Base-by-base conservation (phyloP, 2,888 invertebrate species). In the Epirrita christyi region DNA sequence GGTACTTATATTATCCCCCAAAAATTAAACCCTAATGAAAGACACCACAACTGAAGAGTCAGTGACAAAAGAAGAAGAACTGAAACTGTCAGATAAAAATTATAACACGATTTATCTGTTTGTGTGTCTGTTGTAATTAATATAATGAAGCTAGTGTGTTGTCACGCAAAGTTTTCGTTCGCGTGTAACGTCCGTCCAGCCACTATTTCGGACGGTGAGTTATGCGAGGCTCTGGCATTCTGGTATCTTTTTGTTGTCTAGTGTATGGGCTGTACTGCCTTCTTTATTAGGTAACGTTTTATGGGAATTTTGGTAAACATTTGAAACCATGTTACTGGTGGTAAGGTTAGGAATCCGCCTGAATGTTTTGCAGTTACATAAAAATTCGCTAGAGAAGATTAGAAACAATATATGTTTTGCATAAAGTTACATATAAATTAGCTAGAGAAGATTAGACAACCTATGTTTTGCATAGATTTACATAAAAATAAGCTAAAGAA, bases 141-240 rank as follows among this genome's bases (percentile, higher is more conserved):
- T 92, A 85, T 91, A 86, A 89, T 89, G 88, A 89, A 85, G 82
- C 77, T n/a, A 75, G 77, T 74, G 73, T 77, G 69, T 73, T 71
- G 74, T 73, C 88, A 89, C 86, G 88, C 86, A 75, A 89, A 82
- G 70, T 82, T 85, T 81, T 83, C 78, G 78, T 77, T 86, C 83
- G 85, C 86, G 85, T 86, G 87, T 67, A 51, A 71, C 70, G 76
- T 78, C 78, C 76, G 76, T 78, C 78, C 76, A 71, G 69, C 69
- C 70, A 59, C 79, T 79, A 81, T 85, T 86, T 85, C 63, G 78
- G 81, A 71, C 76, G 70, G 73, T 78, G 75, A 83, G 80, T 80
- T 83, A 82, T 80, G 70, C 70, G 69, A 67, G 44, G 56, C 55
- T 55, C 69, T 60, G 66, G 71, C 66, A 73, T 72, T 74, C 70